A percentile compares a stretch with the other conserved stretches of the same genome.
phyloP scores from a whole-genome alignment of 2,797 vertebrate species.

The Merluccius polli region DNA sequence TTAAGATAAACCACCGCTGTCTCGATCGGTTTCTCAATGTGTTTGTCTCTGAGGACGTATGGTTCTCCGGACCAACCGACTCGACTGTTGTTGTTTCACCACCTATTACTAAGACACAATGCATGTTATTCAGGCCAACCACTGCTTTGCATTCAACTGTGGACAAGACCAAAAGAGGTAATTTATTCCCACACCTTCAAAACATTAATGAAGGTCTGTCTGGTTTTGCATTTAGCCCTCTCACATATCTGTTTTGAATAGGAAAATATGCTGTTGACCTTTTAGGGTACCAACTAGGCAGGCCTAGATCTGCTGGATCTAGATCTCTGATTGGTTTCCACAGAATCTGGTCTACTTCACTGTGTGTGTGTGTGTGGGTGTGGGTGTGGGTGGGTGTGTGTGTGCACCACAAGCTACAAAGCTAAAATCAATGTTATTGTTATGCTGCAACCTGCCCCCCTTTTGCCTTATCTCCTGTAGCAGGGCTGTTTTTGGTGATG shows the following conservation, averaged over 20 bases:
- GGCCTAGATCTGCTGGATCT: neutral
- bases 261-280: neutral
- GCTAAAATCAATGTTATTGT: neutral
- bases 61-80: neutral
- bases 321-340: neutral
- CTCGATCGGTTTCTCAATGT: neutral
- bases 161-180: neutral
- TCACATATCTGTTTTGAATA: neutral
- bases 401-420: neutral
- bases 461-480: neutral
- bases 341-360: too few relatives aligned
- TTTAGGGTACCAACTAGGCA: neutral
- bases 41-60: neutral
- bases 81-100: neutral
- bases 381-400: slow-evolving; percentile 23
- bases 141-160: neutral
- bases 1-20: neutral
- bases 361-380: neutral
- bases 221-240: neutral
- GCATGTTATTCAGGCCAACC: neutral
- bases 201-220: neutral
- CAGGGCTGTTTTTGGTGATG: neutral
- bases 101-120: neutral
- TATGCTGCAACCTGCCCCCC: neutral
- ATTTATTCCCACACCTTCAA: neutral